Base-by-base conservation (phyloP, 2,113 vertebrate species). In the Dromaius novaehollandiae region DNA sequence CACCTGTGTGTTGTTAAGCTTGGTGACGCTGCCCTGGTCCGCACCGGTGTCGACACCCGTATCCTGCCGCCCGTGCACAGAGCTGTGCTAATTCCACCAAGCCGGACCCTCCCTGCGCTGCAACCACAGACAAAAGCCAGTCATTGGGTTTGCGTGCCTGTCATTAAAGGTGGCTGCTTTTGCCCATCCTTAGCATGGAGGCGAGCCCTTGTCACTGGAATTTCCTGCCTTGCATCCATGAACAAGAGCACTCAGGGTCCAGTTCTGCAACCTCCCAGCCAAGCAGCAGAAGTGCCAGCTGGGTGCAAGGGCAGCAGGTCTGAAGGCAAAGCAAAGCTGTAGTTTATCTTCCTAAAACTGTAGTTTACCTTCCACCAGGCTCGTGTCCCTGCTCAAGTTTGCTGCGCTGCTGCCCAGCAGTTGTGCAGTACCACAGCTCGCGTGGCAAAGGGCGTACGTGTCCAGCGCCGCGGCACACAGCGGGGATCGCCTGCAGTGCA, bases 51-150 rank as follows among this genome's bases (percentile, higher is more conserved):
- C 58, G 50, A 20, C 58, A 53, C 17, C n/a, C 5, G 0, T 1
- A 0, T 16, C 68, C 36, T 66, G 36, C 63, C 80, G 46, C 34
- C 69, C 4, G 22, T 8, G 63, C 65, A 3, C 56, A 2, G 0
- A 17, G 15, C 73, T 3, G 2, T 11, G 26, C 65, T 24, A 2
- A 66, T 22, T 4, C 25, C 32, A 13, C 24, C 1, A 0, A 1
- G 1, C 76, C 1, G 2, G 51, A 40, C 13, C 65, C 38, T 61
- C 51, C 38, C 40, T 0, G 0, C 7, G 0, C 13, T 3, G 0
- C 30, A 5, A 64, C 13, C 34, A 6, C 44, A 14, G 56, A 32
- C 18, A 28, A 36, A 68, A 56, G 51, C 51, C 19, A 14, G 51
- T 22, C 13, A 6, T 15, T 18, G 74, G 40, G 10, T 44, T 34